These are phyloP conservation scores for Pionites leucogaster DNA, from an alignment of 2,113 vertebrate genomes.

Conservation along the genomic window DNA sequence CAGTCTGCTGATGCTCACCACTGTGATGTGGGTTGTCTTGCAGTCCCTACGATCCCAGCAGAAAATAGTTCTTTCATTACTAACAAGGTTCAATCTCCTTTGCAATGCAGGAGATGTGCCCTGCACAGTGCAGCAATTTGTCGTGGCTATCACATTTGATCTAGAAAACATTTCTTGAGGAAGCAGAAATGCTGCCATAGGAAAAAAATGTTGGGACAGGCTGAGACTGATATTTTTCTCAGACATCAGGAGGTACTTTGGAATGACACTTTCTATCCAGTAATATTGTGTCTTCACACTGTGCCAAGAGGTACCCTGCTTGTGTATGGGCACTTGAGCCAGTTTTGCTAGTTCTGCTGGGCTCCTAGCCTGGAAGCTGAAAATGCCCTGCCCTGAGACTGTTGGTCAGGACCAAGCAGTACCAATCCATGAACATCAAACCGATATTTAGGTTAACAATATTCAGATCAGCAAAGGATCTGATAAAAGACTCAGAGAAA, in stretches of 20 bases:
- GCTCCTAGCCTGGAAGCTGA: not conserved
- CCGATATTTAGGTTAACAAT: not conserved
- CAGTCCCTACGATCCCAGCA: not conserved
- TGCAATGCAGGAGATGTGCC: not conserved
- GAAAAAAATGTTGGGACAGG: not conserved
- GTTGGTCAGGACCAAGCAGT: not conserved
- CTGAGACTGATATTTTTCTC: not conserved
- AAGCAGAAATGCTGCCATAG: not conserved
- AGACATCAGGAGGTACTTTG: not conserved
- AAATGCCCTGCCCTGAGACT: not conserved
- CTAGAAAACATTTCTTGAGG: not conserved
- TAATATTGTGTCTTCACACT: not conserved
- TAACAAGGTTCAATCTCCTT: not conserved
- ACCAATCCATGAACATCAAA: not conserved
- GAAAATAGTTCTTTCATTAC: not conserved
- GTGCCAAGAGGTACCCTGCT: not conserved
- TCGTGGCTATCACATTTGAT: not conserved
- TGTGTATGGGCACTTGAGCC: rapidly evolving
- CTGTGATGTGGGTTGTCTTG: not conserved
- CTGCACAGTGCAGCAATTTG: not conserved
- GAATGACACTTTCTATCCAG: not conserved
- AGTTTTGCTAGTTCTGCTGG: not conserved
- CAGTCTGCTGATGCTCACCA: not conserved
- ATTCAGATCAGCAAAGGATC: not conserved
- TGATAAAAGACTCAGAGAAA: not conserved